Percentiles rank a stretch among this genome's conserved stretches.
These are phyloP conservation scores for Octodon degus DNA, from an alignment of 2,113 vertebrate genomes.

Conservation along the genomic window DNA sequence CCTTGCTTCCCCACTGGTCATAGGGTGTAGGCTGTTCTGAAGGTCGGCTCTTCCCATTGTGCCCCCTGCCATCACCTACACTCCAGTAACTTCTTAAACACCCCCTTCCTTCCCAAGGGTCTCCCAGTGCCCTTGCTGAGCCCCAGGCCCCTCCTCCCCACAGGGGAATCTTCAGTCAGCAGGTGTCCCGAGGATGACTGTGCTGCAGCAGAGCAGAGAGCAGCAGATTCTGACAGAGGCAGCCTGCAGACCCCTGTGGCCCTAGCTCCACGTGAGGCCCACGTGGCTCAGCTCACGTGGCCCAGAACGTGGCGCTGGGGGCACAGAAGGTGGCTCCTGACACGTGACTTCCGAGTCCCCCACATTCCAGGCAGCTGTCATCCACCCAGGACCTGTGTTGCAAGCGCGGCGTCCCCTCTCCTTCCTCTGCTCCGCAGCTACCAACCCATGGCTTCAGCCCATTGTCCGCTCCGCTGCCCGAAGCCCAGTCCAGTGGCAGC, in stretches of 20 bases:
- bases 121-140: too few relatives aligned
- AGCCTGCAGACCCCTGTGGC: conserved; percentile 26
- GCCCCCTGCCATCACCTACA: background rate
- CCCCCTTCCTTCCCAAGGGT: background rate
- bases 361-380: background rate
- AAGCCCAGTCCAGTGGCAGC: background rate
- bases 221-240: background rate
- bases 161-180: background rate
- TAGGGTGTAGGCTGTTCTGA: accelerated
- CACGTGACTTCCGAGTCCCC: background rate
- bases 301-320: conserved; percentile 52
- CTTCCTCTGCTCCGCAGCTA: background rate
- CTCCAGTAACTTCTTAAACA: background rate
- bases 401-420: background rate
- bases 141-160: background rate
- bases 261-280: conserved; percentile 47
- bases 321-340: conserved; percentile 41
- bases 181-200: background rate
- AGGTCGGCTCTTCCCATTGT: too few relatives aligned
- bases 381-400: background rate
- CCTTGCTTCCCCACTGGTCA: background rate
- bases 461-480: accelerated
- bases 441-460: background rate
- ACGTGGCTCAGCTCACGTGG: conserved; percentile 38
- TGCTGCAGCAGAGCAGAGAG: background rate